Evolutionary conservation across 2,888 invertebrate species (phyloP).

Genomic region (Cordilura impudica): DNA sequence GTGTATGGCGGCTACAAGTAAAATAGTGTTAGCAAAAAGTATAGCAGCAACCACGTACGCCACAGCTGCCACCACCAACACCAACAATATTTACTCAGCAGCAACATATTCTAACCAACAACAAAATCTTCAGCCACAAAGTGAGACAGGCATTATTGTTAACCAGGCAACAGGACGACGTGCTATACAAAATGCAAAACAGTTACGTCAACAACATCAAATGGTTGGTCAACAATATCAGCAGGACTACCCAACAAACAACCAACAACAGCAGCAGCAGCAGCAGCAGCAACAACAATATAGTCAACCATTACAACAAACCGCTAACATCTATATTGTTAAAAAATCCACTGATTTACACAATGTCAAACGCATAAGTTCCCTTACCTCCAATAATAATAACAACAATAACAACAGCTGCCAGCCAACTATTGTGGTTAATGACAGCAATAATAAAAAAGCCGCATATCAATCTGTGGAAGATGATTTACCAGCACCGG

Average conservation of each 20-base stretch:
- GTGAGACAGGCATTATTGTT: constrained; percentile 38
- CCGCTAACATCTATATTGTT: constrained; percentile 60
- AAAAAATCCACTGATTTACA: constrained; percentile 64
- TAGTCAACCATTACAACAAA: constrained; percentile 65
- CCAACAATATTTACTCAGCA: constrained; percentile 55
- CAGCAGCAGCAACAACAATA: constrained; percentile 48
- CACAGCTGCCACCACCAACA: constrained; percentile 45
- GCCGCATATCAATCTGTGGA: constrained; percentile 65
- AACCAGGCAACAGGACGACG: constrained; percentile 31
- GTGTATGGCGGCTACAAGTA: constrained; percentile 69
- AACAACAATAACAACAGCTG: constrained; percentile 57
- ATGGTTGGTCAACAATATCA: constrained; percentile 36
- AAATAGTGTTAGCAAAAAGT: constrained; percentile 57
- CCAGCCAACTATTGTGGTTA: constrained; percentile 54
- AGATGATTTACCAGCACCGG: constrained; percentile 48
- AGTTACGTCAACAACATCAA: constrained; percentile 59
- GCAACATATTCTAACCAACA: constrained; percentile 53
- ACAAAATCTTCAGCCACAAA: constrained; percentile 41
- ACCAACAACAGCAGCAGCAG: constrained; percentile 43
- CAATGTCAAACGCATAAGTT: constrained; percentile 66
- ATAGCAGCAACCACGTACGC: constrained; percentile 28
- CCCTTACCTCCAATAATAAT: constrained; percentile 64
- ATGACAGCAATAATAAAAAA: constrained; percentile 63
- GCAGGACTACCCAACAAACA: no score
- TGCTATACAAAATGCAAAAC: constrained; percentile 45